Evolutionary conservation across 2,888 invertebrate species (phyloP).

Genomic region (Lordiphosa fenestrarum): DNA sequence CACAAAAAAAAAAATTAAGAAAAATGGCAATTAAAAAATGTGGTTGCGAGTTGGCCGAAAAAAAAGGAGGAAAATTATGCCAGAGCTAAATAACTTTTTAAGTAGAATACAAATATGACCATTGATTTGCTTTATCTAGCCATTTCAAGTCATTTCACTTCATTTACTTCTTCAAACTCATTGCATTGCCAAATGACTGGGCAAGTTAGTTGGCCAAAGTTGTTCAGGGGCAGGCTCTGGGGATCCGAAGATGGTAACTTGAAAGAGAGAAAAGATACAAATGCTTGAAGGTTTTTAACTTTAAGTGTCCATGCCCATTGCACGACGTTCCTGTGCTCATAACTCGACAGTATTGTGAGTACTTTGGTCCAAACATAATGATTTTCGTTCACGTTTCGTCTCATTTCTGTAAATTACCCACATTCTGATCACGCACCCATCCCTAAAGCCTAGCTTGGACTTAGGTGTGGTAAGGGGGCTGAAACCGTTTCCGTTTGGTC

Average conservation of each 20-base stretch:
- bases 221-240: not conserved
- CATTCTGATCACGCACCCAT: conserved; percentile 3
- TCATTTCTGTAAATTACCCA: not conserved
- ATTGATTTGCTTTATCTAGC: conserved; percentile 67
- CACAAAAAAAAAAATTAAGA: conserved; percentile 7
- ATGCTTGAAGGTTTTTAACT: too few species aligned
- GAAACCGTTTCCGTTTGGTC: conserved; percentile 19
- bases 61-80: not conserved
- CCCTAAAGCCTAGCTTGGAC: conserved; percentile 1
- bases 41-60: not conserved
- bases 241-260: conserved; percentile 1
- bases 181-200: conserved; percentile 44
- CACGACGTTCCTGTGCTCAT: too few species aligned
- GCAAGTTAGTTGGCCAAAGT: conserved; percentile 46
- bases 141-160: conserved; percentile 67
- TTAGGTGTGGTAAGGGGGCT: too few species aligned
- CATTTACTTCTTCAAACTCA: conserved; percentile 48
- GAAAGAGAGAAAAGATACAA: too few species aligned
- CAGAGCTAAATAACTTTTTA: not conserved
- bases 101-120: conserved; percentile 21
- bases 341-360: not conserved
- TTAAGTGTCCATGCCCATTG: too few species aligned
- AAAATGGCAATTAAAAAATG: conserved; percentile 29
- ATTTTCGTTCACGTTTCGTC: too few species aligned
- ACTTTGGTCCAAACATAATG: too few species aligned